phyloP scores from a whole-genome alignment of 1,140 invertebrate species.

The Drosophila rufa region DNA sequence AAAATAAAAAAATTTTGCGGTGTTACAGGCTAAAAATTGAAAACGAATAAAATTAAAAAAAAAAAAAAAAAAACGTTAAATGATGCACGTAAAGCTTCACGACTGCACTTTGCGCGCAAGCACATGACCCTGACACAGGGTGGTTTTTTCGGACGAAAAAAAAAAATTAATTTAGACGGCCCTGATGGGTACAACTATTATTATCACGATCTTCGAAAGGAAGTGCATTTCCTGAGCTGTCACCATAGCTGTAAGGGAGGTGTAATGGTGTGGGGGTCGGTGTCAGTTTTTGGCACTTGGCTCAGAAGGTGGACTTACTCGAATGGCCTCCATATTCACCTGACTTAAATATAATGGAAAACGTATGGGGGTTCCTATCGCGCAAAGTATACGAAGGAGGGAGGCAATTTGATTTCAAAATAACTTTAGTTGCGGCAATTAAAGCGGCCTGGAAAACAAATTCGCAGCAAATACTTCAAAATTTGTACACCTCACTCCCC shows the following conservation, averaged over 20 bases:
- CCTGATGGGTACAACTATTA: slow-evolving; percentile 15
- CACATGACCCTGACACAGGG: background rate
- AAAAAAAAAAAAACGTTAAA: slow-evolving; percentile 7
- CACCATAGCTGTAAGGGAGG: too few relatives aligned
- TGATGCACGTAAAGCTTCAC: slow-evolving; percentile 19
- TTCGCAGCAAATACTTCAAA: slow-evolving; percentile 9
- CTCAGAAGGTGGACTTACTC: too few relatives aligned
- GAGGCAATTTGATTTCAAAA: background rate
- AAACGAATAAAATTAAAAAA: background rate
- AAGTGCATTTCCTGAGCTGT: too few relatives aligned
- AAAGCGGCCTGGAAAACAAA: slow-evolving; percentile 11
- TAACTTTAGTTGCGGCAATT: slow-evolving; percentile 14
- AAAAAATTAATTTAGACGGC: background rate
- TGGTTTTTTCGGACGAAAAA: slow-evolving; percentile 15
- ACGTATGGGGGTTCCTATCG: too few relatives aligned
- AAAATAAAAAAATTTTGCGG: slow-evolving; percentile 27
- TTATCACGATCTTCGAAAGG: background rate
- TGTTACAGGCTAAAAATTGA: background rate
- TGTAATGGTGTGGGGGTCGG: too few relatives aligned
- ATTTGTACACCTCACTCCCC: background rate
- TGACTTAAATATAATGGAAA: too few relatives aligned
- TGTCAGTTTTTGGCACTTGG: too few relatives aligned
- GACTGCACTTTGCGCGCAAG: background rate
- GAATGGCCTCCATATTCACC: too few relatives aligned
- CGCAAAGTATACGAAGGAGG: too few relatives aligned